Evolutionary conservation across 2,113 vertebrate genomes (phyloP).

Genomic region (Alligator mississippiensis): DNA sequence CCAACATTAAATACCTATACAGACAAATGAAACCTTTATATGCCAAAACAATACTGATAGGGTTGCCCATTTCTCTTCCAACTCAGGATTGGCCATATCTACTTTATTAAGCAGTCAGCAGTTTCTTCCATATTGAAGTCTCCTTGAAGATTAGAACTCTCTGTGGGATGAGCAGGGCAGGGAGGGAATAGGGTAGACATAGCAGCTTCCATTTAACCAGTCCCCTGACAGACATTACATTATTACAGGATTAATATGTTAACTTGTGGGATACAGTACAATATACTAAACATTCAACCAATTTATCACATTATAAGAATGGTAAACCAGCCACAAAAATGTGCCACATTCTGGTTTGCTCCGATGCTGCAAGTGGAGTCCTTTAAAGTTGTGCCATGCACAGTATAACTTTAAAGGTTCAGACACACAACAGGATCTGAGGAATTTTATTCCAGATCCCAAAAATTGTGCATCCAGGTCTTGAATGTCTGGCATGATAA

Average conservation of each 20-base stretch:
- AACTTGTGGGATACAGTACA: neutral
- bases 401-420: too few species aligned
- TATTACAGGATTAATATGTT: too few species aligned
- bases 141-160: neutral
- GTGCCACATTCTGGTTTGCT: too few species aligned
- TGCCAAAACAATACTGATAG: neutral
- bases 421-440: too few species aligned
- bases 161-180: neutral
- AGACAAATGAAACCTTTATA: neutral
- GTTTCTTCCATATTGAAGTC: neutral
- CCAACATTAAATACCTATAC: neutral
- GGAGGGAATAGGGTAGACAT: neutral
- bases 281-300: neutral
- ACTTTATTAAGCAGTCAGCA: neutral
- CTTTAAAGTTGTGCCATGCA: too few species aligned
- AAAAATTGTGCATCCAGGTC: too few species aligned
- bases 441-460: too few species aligned
- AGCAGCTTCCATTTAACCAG: neutral
- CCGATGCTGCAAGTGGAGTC: too few species aligned
- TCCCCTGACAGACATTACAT: neutral
- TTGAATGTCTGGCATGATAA: too few species aligned
- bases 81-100: neutral
- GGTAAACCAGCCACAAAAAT: too few species aligned
- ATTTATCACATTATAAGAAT: too few species aligned
- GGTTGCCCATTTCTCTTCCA: neutral